phyloP scores from a whole-genome alignment of 2,113 vertebrate genomes.

The Bagarius yarrelli region DNA sequence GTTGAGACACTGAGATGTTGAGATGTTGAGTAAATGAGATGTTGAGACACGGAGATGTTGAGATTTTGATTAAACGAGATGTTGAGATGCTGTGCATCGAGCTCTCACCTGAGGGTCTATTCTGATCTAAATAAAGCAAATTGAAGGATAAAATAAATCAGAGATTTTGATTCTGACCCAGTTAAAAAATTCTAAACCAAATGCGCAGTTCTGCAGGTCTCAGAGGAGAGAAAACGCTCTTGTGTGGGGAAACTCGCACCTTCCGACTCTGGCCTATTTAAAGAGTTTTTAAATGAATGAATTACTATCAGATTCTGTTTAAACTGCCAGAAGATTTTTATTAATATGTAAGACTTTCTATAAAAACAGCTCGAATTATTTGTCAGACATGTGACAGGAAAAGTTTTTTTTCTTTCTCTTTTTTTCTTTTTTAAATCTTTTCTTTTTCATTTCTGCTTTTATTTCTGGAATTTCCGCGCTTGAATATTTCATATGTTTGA shows the following conservation, averaged over 20 bases:
- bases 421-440: background rate
- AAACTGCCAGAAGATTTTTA: background rate
- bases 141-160: conserved; percentile 24
- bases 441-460: too few species aligned
- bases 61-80: background rate
- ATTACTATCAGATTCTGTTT: background rate
- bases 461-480: too few species aligned
- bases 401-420: background rate
- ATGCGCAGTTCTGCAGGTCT: background rate
- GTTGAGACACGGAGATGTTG: background rate
- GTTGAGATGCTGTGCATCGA: background rate
- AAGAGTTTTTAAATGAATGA: background rate
- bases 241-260: background rate
- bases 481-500: too few species aligned
- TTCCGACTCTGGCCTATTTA: background rate
- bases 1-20: too few species aligned
- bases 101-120: background rate
- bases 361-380: too few species aligned
- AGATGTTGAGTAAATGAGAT: too few species aligned
- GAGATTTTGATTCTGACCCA: conserved; percentile 19
- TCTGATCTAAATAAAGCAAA: conserved; percentile 32
- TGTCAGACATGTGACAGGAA: background rate
- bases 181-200: conserved; percentile 10
- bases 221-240: background rate
- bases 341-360: background rate